A percentile compares a stretch with the other conserved stretches of the same genome.
phyloP scores from a whole-genome alignment of 2,888 invertebrate genomes.

The Ferdinandea cuprea region DNA sequence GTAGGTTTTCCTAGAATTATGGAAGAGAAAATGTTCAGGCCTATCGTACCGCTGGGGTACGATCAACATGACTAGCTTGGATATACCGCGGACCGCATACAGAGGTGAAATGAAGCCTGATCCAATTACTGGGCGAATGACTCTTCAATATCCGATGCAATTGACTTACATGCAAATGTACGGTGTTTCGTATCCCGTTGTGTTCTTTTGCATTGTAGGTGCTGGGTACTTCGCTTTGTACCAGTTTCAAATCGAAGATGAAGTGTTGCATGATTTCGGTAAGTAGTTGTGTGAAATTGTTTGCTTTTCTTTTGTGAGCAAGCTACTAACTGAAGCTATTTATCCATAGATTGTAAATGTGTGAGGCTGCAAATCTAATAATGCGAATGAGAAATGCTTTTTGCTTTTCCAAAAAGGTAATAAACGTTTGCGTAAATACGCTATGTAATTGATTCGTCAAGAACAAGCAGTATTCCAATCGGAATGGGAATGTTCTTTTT shows the following conservation, averaged over 20 bases:
- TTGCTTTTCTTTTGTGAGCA: background rate
- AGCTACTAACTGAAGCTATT: background rate
- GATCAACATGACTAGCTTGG: slow-evolving; percentile 87
- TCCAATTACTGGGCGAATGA: slow-evolving; percentile 87
- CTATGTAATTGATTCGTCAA: background rate
- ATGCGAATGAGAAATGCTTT: background rate
- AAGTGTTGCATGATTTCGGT: slow-evolving; percentile 84
- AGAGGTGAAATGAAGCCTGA: slow-evolving; percentile 86
- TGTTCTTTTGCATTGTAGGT: slow-evolving; percentile 86
- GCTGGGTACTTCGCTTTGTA: slow-evolving; percentile 88
- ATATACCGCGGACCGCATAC: slow-evolving; percentile 88
- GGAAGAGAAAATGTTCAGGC: slow-evolving; percentile 89
- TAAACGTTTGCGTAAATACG: background rate
- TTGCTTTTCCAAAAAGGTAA: slow-evolving; percentile 2
- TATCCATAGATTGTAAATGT: background rate
- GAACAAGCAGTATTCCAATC: background rate
- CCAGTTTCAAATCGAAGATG: slow-evolving; percentile 88
- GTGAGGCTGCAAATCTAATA: slow-evolving; percentile 7
- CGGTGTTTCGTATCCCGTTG: slow-evolving; percentile 88
- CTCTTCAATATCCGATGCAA: slow-evolving; percentile 87
- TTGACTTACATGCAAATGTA: slow-evolving; percentile 88
- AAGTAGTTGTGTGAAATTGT: background rate
- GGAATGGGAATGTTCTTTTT: too few species aligned
- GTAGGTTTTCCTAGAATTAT: slow-evolving; percentile 84
- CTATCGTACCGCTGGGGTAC: slow-evolving; percentile 90